These are phyloP conservation scores for Tinamus major DNA, from an alignment of 2,797 vertebrate species.

Conservation along the genomic window DNA sequence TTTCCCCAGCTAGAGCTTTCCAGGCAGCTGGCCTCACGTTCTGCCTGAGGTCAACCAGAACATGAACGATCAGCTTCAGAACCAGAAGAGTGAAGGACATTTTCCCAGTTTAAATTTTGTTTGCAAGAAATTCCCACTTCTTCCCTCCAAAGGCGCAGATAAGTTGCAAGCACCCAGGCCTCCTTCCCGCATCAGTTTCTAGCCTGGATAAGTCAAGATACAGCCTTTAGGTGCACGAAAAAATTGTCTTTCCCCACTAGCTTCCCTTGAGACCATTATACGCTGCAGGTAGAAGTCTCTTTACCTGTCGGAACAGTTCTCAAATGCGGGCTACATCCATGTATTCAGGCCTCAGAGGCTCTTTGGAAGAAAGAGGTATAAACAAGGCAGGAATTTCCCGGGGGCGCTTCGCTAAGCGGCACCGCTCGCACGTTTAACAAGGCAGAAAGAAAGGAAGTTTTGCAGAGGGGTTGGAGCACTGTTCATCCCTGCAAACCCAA, in stretches of 20 bases:
- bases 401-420: background rate
- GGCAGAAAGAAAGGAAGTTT: background rate
- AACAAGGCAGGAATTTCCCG: fast-evolving
- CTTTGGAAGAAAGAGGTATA: background rate
- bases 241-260: fast-evolving
- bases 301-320: background rate
- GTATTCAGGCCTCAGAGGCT: background rate
- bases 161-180: background rate
- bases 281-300: background rate
- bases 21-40: fast-evolving
- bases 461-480: background rate
- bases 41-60: background rate
- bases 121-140: background rate
- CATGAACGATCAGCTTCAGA: fast-evolving
- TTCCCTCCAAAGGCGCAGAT: background rate
- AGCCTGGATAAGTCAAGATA: background rate
- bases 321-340: fast-evolving
- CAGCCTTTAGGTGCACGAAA: background rate
- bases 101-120: background rate
- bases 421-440: fast-evolving
- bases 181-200: background rate
- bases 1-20: fast-evolving
- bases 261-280: background rate
- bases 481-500: background rate
- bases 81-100: background rate